Base-by-base conservation (phyloP, 2,113 vertebrate species). In the Noctilio leporinus region DNA sequence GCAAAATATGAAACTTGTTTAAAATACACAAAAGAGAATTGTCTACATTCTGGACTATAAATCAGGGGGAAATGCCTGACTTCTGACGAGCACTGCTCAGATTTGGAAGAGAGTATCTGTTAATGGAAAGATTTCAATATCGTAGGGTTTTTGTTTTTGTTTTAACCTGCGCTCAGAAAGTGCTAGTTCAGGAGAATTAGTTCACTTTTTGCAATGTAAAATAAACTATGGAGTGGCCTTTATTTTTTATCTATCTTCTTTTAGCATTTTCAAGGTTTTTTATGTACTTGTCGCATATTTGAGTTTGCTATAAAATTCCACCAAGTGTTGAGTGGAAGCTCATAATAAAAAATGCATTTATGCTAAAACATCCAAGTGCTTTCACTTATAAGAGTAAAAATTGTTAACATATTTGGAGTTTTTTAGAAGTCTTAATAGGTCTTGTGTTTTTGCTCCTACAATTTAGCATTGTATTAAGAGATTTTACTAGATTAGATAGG, bases 401-500 rank as follows among this genome's bases (percentile, higher is more conserved):
- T n/a, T 81, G 24, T 45, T 69, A 57, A 45, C 86, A 51, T 14
- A 35, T 24, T 70, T 33, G 17, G 33, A 28, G 35, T 57, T 20
- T 72, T 72, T 86, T 47, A 33, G 96, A 94, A 92, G 10, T 87
- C 69, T 91, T 43, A 53, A 96, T 96, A 30, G 2, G 22, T 73
- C 28, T 81, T 83, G 0, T 57, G 0, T 35, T 85, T 88, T 96
- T 59, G 59, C 3, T 3, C 3, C 70, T 24, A 11, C 62, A 7
- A 15, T 64, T 76, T 76, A 82, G 2, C 8, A 91, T 17, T 40
- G 22, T 28, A 85, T 94, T 96, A 81, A 47, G 15, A 17, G 89
- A 75, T 72, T 69, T 81, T 91, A 73, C 76, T 91, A 94, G 62
- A 93, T 78, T 65, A 95, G 47, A 90, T 97, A 87, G 64, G 51